A percentile compares a stretch with the other conserved stretches of the same genome.
These are phyloP conservation scores for Drosophila guanche DNA, from an alignment of 1,140 invertebrate genomes.

Conservation along the genomic window DNA sequence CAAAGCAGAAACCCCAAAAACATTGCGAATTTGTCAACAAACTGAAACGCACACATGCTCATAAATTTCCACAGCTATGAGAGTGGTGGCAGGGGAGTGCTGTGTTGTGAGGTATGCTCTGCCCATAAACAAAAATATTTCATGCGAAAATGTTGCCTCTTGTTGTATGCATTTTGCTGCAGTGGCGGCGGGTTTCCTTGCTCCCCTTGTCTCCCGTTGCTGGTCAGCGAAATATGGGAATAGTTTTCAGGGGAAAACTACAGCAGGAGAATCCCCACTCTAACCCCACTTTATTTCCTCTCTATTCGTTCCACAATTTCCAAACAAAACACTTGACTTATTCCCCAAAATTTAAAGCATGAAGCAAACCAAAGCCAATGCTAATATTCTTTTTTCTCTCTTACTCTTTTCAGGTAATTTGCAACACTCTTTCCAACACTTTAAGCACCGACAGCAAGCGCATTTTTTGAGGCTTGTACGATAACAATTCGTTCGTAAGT, in stretches of 20 bases:
- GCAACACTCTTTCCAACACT: constrained; percentile 23
- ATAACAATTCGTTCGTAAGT: constrained; percentile 54
- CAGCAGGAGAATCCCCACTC: neutral
- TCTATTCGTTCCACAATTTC: neutral
- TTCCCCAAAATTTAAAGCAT: constrained; percentile 15
- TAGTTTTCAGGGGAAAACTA: constrained; percentile 16
- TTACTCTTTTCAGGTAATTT: constrained; percentile 53
- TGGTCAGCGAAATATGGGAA: constrained; percentile 33
- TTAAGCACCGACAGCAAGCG: no score
- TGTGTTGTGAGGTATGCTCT: neutral
- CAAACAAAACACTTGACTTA: constrained; percentile 13
- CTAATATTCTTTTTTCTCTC: constrained; percentile 26
- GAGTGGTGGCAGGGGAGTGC: neutral
- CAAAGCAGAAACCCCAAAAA: constrained; percentile 31
- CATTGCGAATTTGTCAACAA: constrained; percentile 62
- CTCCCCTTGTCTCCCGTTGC: neutral
- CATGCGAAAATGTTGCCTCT: constrained; percentile 34
- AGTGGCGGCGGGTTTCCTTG: neutral
- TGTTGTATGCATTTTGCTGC: neutral
- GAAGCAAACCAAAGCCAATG: constrained; percentile 1
- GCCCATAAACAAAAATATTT: constrained; percentile 48
- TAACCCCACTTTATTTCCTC: neutral
- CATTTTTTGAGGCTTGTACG: constrained; percentile 22
- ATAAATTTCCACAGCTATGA: constrained; percentile 37
- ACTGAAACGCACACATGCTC: constrained; percentile 56